Evolutionary conservation across 2,888 invertebrate species (phyloP).

Genomic region (Pammene aurita): DNA sequence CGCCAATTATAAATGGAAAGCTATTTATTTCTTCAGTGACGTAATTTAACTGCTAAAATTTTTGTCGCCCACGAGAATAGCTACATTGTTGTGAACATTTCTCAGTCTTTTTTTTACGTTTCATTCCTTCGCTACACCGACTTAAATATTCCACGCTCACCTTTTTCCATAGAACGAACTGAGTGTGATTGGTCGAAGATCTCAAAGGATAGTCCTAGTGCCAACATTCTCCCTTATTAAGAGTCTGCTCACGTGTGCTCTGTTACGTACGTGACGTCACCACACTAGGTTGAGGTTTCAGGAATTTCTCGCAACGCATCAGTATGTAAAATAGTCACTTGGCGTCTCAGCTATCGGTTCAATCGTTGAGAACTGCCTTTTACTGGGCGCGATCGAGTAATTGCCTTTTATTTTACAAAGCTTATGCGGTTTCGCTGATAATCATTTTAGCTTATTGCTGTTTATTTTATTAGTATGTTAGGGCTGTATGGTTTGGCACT

Average conservation of each 20-base stretch:
- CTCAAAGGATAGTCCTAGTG: slow-evolving; percentile 56
- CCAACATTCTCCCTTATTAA: slow-evolving; percentile 49
- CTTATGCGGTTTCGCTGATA: slow-evolving; percentile 16
- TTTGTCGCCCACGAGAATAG: slow-evolving; percentile 50
- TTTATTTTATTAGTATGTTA: slow-evolving; percentile 11
- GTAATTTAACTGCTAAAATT: slow-evolving; percentile 57
- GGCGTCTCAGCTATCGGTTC: slow-evolving; percentile 41
- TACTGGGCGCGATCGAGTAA: slow-evolving; percentile 45
- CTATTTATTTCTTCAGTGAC: slow-evolving; percentile 46
- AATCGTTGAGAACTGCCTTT: slow-evolving; percentile 39
- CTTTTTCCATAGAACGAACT: slow-evolving; percentile 47
- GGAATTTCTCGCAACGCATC: slow-evolving; percentile 51
- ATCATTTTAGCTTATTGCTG: not conserved
- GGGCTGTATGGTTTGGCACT: not conserved
- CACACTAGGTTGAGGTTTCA: slow-evolving; percentile 46
- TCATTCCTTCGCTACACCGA: slow-evolving; percentile 18
- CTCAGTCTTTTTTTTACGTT: slow-evolving; percentile 15
- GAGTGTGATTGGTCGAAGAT: slow-evolving; percentile 53
- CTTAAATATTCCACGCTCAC: slow-evolving; percentile 15
- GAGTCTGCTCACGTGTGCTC: slow-evolving; percentile 63
- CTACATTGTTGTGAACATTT: slow-evolving; percentile 50
- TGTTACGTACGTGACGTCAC: slow-evolving; percentile 66
- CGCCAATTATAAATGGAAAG: slow-evolving; percentile 51
- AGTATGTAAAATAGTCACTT: slow-evolving; percentile 59
- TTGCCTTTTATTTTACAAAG: slow-evolving; percentile 46